Conservation (phyloP, 2,797 vertebrate genomes). For the Xiphorhynchus erythropygius region DNA sequence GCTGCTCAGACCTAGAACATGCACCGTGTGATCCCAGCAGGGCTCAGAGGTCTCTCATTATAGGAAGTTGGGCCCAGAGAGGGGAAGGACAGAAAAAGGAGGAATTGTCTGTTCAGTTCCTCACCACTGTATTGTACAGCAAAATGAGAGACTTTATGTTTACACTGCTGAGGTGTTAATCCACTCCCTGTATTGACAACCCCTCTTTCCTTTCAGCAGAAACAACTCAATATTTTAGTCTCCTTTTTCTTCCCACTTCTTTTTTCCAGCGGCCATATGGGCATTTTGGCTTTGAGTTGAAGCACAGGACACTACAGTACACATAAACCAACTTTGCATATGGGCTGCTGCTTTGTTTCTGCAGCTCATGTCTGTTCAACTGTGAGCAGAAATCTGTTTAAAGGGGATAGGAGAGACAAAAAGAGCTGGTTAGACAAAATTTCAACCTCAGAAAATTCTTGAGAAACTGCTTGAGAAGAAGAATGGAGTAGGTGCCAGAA, state of each 20-base stretch:
- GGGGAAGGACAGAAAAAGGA: neutral
- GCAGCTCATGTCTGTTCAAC: slow-evolving; percentile 12
- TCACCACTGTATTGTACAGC: neutral
- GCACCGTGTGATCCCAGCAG: neutral
- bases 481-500: neutral
- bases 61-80: neutral
- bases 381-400: slow-evolving; percentile 42
- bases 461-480: neutral
- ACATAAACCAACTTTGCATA: slow-evolving; percentile 60
- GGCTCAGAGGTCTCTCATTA: neutral
- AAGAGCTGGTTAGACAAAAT: neutral
- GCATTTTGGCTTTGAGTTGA: slow-evolving; percentile 46
- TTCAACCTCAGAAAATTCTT: neutral
- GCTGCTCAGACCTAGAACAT: neutral
- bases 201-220: neutral
- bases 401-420: neutral
- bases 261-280: slow-evolving; percentile 6
- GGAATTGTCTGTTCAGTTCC: neutral
- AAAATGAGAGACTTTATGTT: neutral
- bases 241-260: neutral
- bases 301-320: slow-evolving; percentile 22
- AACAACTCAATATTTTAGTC: neutral
- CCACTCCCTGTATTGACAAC: neutral
- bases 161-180: neutral
- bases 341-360: slow-evolving; percentile 19